These are phyloP conservation scores for Barypeithes pellucidus DNA, from an alignment of 2,888 invertebrate genomes.

Conservation along the genomic window DNA sequence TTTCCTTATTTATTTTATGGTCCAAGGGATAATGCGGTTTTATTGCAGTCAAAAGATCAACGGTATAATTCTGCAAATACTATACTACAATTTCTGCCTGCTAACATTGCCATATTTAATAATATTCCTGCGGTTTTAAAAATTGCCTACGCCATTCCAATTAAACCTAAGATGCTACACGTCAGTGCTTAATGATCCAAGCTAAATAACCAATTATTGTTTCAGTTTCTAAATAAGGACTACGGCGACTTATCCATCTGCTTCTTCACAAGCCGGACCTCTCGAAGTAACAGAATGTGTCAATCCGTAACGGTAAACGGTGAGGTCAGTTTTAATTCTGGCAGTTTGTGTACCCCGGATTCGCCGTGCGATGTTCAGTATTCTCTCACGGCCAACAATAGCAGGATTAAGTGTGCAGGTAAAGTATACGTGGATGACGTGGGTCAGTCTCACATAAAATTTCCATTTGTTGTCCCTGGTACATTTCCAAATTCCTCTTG, in stretches of 20 bases:
- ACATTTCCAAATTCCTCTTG: too few species aligned
- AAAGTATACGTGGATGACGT: conserved; percentile 55
- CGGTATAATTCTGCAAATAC: too few species aligned
- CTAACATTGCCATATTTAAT: too few species aligned
- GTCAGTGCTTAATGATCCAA: not conserved
- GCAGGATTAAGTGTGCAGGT: conserved; percentile 77
- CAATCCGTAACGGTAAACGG: conserved; percentile 71
- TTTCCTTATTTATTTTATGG: too few species aligned
- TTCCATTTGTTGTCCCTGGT: not conserved
- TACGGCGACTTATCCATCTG: conserved; percentile 67
- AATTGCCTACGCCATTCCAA: not conserved
- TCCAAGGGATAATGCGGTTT: too few species aligned
- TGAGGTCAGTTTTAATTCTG: conserved; percentile 71
- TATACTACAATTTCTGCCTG: too few species aligned
- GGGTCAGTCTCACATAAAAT: too few species aligned
- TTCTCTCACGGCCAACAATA: conserved; percentile 71
- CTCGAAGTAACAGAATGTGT: conserved; percentile 69
- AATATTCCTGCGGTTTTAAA: too few species aligned
- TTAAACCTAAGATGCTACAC: not conserved
- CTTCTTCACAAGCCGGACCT: conserved; percentile 58
- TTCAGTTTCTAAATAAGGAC: conserved; percentile 67
- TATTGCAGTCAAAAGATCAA: too few species aligned
- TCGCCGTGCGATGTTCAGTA: conserved; percentile 70
- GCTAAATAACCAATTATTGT: conserved; percentile 39
- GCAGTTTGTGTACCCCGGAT: conserved; percentile 72